Conservation (phyloP, 2,888 invertebrate genomes). For the Epiperipatus broadwayi region DNA sequence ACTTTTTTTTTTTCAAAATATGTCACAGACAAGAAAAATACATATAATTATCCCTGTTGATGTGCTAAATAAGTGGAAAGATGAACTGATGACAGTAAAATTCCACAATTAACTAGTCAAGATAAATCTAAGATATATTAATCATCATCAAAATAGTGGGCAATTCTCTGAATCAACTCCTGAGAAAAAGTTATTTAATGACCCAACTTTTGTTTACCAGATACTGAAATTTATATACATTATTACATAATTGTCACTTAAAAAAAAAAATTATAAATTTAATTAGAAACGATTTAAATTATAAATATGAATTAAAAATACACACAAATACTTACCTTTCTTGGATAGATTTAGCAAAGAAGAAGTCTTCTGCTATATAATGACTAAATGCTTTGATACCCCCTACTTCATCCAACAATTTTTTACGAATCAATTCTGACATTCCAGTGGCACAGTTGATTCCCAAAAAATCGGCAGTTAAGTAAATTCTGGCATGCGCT, state of each 20-base stretch:
- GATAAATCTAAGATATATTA: conserved; percentile 7
- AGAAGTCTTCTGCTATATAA: conserved; percentile 95
- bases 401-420: conserved; percentile 71
- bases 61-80: too few relatives aligned
- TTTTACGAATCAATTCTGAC: conserved; percentile 80
- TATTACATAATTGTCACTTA: too few relatives aligned
- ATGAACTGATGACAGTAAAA: not conserved
- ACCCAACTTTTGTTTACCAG: too few relatives aligned
- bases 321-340: conserved; percentile 33
- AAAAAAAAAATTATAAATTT: too few relatives aligned
- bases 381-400: conserved; percentile 75
- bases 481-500: conserved; percentile 81
- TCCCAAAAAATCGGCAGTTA: conserved; percentile 70
- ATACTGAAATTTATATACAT: too few relatives aligned
- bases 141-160: too few relatives aligned
- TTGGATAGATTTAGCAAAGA: conserved; percentile 72
- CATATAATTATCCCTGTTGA: not conserved
- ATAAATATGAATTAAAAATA: too few relatives aligned
- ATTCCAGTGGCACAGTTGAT: conserved; percentile 97
- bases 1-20: not conserved
- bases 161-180: too few relatives aligned
- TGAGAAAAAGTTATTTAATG: too few relatives aligned
- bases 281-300: not conserved
- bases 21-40: not conserved
- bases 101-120: conserved; percentile 4